phyloP scores from a whole-genome alignment of 2,888 invertebrate genomes.

The Diplolepis rosae region DNA sequence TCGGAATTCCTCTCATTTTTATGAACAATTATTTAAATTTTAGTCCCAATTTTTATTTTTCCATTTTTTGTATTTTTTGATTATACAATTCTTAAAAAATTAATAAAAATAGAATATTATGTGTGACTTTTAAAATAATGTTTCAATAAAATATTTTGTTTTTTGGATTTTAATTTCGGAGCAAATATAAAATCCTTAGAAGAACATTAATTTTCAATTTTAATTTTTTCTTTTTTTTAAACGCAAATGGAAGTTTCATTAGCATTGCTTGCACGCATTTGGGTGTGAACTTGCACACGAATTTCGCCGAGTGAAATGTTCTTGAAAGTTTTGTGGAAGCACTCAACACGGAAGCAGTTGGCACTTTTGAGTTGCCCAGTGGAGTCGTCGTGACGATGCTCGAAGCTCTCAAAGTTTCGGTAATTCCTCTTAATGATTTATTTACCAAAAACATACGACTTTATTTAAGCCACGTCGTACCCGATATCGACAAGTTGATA shows the following conservation, averaged over 20 bases:
- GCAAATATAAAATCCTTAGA: too few species aligned
- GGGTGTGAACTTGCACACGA: not conserved
- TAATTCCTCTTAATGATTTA: conserved; percentile 47
- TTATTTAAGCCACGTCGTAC: conserved; percentile 50
- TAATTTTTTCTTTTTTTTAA: too few species aligned
- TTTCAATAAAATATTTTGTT: too few species aligned
- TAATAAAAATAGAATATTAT: too few species aligned
- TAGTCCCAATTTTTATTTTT: too few species aligned
- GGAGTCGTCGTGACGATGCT: not conserved
- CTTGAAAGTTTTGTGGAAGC: conserved; percentile 4
- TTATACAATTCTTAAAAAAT: too few species aligned
- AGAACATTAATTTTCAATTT: too few species aligned
- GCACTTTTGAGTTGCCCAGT: not conserved
- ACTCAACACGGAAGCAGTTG: not conserved
- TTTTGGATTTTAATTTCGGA: too few species aligned
- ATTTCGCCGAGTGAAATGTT: not conserved
- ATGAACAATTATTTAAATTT: too few species aligned
- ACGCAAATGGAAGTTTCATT: not conserved
- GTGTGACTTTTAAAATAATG: too few species aligned
- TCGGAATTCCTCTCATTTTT: too few species aligned
- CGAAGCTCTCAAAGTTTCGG: conserved; percentile 35
- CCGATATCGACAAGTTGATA: conserved; percentile 44
- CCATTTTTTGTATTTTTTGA: too few species aligned
- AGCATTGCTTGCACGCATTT: not conserved
- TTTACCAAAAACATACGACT: conserved; percentile 43